Evolutionary conservation across 2,113 vertebrate species (phyloP), one percentile per base, ranked within the genome.

Genomic region (Piaya cayana): DNA sequence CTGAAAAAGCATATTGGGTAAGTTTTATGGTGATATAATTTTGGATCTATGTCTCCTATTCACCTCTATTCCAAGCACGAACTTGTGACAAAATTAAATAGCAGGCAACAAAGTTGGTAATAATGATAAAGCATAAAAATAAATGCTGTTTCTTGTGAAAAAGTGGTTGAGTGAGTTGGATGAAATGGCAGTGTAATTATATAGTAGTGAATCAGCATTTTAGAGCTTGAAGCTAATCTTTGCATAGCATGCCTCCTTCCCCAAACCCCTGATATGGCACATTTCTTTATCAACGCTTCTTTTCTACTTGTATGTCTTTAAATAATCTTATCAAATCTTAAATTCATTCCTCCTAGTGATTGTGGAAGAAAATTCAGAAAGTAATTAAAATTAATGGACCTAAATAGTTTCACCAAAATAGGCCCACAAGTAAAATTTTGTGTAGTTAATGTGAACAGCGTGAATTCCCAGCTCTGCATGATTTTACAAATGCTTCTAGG

Each of bases 161-260:
- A 92, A 90, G 77, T 6, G 1, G 20, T 53, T 88, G 82, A 86
- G 75, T 74, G 82, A 90, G 65, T 60, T 88, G 82, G 79, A 88
- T 90, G 62, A 86, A 94, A 82, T 84, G 76, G 39, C 75, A 94
- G 19, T 75, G 72, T 84, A 94, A 93, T 95, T 93, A 83, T 43
- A 64, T 3, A 26, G 90, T 53, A 76, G 52, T 6, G 13, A 92
- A 80, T 81, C 69, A 71, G 92, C 90, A 27, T 95, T 86, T 68
- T 72, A 92, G 93, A 86, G 64, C 75, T 93, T 88, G 90, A 52
- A 93, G 68, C 76, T 91, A 90, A 83, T 86, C 80, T 92, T 88
- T 60, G 71, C 75, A 69, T 26, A 68, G 87, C 52, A 52, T 59
- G 78, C 55, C 50, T 27, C 71, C 78, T 90, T 39, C 5, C 52